Percentiles rank a stretch among this genome's conserved stretches.
phyloP scores from a whole-genome alignment of 2,113 vertebrate genomes.

The Trochalopteron elliotii region DNA sequence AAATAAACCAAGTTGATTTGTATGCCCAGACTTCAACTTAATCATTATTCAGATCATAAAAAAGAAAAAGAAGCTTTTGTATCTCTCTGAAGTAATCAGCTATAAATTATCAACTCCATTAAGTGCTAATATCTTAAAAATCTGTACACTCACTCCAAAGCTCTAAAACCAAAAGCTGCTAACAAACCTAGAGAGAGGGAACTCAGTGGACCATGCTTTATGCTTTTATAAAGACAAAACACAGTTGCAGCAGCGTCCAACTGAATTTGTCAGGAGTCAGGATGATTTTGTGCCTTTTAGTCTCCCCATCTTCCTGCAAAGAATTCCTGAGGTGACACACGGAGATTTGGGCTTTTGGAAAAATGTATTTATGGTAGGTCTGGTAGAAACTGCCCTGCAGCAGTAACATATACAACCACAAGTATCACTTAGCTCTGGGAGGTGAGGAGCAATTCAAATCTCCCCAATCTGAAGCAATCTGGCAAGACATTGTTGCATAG shows the following conservation, averaged over 20 bases:
- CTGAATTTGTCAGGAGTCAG: background rate
- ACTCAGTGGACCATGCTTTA: background rate
- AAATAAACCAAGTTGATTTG: background rate
- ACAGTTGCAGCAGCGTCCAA: background rate
- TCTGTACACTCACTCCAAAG: background rate
- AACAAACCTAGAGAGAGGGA: background rate
- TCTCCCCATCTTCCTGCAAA: background rate
- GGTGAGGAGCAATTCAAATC: background rate
- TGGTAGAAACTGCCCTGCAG: background rate
- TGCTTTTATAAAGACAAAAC: background rate
- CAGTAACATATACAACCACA: background rate
- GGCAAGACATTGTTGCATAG: rapidly evolving
- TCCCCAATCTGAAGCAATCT: background rate
- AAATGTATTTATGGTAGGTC: background rate
- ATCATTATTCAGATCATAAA: background rate
- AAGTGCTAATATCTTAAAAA: background rate
- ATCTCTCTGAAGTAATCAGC: background rate
- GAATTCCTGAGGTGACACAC: background rate
- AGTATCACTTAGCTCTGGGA: background rate
- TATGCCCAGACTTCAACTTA: background rate
- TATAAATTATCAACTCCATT: background rate
- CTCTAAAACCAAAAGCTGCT: background rate
- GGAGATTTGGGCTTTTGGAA: background rate
- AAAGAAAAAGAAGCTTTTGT: background rate
- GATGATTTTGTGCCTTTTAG: rapidly evolving